Evolutionary conservation across 2,113 vertebrate genomes (phyloP), one percentile per base, ranked within the genome.

Genomic region (Eubucco bourcierii): DNA sequence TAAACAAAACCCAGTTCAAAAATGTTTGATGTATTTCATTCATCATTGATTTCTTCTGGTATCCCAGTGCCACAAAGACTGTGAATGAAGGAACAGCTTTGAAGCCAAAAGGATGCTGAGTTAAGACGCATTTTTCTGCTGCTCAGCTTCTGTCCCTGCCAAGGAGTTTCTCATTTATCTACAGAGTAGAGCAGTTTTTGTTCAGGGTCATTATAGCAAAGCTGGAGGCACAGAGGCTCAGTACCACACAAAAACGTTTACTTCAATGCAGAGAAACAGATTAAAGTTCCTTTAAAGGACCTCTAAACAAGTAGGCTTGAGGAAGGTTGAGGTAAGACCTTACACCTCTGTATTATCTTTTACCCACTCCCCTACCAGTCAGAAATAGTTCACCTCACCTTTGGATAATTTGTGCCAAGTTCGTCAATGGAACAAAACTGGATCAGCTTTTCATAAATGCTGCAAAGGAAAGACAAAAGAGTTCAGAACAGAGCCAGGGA

Each of bases 381-480:
- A 28, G 6, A 79, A 73, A 25, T 10, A 50, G 15, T 23, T 16
- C 29, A 41, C n/a, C 95, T 97, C 78, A 98, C 98, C 97, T 99
- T 99, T 16, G 99, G 99, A 87, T 99, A 99, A 97, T 99, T 99
- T 4, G 99, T 99, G 90, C 99, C 99, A 0, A 99, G 98, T 88
- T 99, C 99, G 76, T 99, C 99, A 34, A 99, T 99, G 6, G 98
- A 97, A 93, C 99, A 99, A 95, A 98, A 99, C 97, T 99, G 99
- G 96, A 99, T 99, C 80, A 99, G 98, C 89, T 99, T 99, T 95
- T 99, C 99, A 50, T 99, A 99, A 96, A 99, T 99, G 95, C 99
- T 99, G 93, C 65, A 97, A 97, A 93, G 72, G 64, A 78, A 86
- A 67, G 94, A 31, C 46, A 66, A 56, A 66, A 56, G 53, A 90